Conservation (phyloP, 2,797 vertebrate species). For the Tamandua tetradactyla region DNA sequence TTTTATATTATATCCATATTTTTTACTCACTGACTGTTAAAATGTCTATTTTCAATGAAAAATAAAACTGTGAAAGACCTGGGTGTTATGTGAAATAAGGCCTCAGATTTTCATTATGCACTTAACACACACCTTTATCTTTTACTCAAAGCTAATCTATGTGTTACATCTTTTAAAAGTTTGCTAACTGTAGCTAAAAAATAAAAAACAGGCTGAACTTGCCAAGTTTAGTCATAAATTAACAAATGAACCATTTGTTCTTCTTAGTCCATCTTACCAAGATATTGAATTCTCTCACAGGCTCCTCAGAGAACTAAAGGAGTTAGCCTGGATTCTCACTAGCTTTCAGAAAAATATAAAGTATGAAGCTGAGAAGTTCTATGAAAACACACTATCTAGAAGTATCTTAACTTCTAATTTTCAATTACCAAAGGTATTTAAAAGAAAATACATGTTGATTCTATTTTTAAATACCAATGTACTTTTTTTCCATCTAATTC, state of each 20-base stretch:
- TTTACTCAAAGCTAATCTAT: not conserved
- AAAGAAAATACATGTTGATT: not conserved
- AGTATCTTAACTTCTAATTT: not conserved
- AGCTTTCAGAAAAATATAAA: constrained; percentile 26
- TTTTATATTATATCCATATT: not conserved
- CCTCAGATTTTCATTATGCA: not conserved
- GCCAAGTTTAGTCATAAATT: not conserved
- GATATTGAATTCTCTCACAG: constrained; percentile 55
- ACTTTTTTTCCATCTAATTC: not conserved
- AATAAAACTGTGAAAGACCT: not conserved
- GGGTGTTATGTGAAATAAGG: not conserved
- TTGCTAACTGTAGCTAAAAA: not conserved
- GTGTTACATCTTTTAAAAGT: not conserved
- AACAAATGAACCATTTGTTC: not conserved
- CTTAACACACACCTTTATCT: not conserved
- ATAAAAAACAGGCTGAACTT: not conserved
- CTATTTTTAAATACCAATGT: not conserved
- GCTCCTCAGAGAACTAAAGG: constrained; percentile 67
- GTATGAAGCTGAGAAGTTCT: constrained; percentile 37
- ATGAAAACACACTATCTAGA: constrained; percentile 58
- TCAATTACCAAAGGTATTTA: constrained; percentile 21
- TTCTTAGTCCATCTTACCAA: constrained; percentile 59
- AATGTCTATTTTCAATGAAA: not conserved
- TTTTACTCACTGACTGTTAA: not conserved
- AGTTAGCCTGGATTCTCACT: constrained; percentile 68